A percentile compares a stretch with the other conserved stretches of the same genome.
Conservation (phyloP, 2,797 vertebrate species). For the Etheostoma nigrum region DNA sequence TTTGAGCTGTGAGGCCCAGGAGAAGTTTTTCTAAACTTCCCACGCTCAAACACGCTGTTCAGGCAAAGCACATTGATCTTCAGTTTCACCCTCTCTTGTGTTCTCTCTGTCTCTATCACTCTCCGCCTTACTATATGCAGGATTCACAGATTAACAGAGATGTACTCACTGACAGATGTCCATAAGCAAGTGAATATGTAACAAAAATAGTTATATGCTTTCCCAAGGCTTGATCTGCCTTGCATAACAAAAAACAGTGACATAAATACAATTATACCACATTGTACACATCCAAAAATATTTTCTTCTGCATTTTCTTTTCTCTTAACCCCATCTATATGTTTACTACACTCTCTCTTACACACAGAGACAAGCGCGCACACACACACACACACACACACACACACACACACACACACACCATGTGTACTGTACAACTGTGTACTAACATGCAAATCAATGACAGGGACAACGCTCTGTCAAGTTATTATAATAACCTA, state of each 20-base stretch:
- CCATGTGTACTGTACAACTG: neutral
- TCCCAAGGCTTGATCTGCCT: neutral
- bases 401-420: constrained; percentile 1
- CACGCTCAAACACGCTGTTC: constrained; percentile 71
- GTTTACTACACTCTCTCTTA: no score
- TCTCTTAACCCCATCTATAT: neutral
- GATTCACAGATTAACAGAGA: constrained; percentile 41
- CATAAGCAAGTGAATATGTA: constrained; percentile 20
- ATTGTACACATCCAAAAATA: neutral
- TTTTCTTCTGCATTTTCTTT: neutral
- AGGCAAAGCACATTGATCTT: constrained; percentile 68
- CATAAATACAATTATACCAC: neutral
- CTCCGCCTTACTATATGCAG: constrained; percentile 35
- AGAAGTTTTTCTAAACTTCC: constrained; percentile 74
- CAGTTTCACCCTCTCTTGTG: constrained; percentile 56
- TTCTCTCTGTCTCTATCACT: constrained; percentile 47
- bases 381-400: neutral
- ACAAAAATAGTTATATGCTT: constrained; percentile 15
- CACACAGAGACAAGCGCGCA: neutral
- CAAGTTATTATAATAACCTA: constrained; percentile 42
- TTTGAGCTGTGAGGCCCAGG: constrained; percentile 62
- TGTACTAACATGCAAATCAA: constrained; percentile 72
- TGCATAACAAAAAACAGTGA: neutral
- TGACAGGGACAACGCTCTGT: constrained; percentile 1
- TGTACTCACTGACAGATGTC: constrained; percentile 40